phyloP scores from a whole-genome alignment of 2,888 invertebrate species.

The Ophioninae sp. region DNA sequence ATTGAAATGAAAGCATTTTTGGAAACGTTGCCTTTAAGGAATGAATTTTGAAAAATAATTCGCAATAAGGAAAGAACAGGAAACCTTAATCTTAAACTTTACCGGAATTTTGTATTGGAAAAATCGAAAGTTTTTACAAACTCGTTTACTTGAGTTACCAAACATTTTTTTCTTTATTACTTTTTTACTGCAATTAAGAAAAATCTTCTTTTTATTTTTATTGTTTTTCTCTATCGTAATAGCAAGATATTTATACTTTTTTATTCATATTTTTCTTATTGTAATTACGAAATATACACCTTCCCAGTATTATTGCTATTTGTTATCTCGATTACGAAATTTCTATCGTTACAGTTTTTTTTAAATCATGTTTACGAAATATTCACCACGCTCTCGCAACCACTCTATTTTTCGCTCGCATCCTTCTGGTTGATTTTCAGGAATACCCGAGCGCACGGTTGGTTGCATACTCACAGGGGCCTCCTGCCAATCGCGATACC shows the following conservation, averaged over 20 bases:
- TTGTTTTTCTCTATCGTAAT: background rate
- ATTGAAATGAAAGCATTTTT: too few relatives aligned
- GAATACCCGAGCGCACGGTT: constrained; percentile 17
- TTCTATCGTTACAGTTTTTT: background rate
- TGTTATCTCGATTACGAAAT: background rate
- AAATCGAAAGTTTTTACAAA: too few relatives aligned
- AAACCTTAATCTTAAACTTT: too few relatives aligned
- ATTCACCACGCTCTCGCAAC: background rate
- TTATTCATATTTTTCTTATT: background rate
- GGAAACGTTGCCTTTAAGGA: too few relatives aligned
- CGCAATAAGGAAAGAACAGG: too few relatives aligned
- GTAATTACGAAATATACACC: background rate
- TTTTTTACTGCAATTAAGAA: background rate
- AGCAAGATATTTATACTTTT: too few relatives aligned
- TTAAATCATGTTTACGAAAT: background rate
- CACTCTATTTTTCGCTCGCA: background rate
- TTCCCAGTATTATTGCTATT: background rate
- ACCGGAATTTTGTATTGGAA: too few relatives aligned
- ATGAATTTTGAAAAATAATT: too few relatives aligned
- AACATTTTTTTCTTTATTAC: background rate
- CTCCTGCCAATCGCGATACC: background rate
- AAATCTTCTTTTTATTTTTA: background rate
- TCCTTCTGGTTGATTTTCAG: constrained; percentile 50
- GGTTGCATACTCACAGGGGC: constrained; percentile 29
- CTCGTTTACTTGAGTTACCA: too few relatives aligned